A percentile compares a stretch with the other conserved stretches of the same genome.
phyloP scores from a whole-genome alignment of 2,888 invertebrate species.

The Dicyrtomina minuta region DNA sequence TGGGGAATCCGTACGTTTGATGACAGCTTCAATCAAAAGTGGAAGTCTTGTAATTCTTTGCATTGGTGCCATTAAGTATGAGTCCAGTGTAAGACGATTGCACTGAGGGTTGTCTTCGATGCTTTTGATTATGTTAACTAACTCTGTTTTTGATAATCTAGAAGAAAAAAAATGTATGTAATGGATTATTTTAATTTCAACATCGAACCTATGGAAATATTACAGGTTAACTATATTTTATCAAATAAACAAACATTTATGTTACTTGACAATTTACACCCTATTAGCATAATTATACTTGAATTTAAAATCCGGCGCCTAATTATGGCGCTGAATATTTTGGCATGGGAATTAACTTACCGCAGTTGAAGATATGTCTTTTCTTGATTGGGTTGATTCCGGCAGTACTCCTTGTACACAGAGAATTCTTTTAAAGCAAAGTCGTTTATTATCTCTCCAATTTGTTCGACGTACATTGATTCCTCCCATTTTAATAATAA shows the following conservation, averaged over 20 bases:
- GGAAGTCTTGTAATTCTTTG: conserved; percentile 86
- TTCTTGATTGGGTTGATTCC: conserved; percentile 13
- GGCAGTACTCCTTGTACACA: conserved; percentile 9
- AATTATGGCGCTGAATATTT: too few relatives aligned
- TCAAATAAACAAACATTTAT: too few relatives aligned
- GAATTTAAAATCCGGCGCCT: too few relatives aligned
- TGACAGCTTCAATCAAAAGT: conserved; percentile 62
- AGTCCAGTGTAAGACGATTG: conserved; percentile 82
- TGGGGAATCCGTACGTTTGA: conserved; percentile 56
- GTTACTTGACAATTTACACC: background rate
- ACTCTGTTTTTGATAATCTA: conserved; percentile 54
- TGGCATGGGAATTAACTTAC: background rate
- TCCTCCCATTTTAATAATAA: conserved; percentile 7
- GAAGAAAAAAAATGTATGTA: background rate
- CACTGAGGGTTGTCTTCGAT: conserved; percentile 74
- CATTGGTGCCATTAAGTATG: conserved; percentile 97
- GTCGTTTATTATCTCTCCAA: conserved; percentile 2
- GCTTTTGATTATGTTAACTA: conserved; percentile 63
- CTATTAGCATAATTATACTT: too few relatives aligned
- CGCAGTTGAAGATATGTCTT: conserved; percentile 1
- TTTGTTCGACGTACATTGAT: conserved; percentile 1
- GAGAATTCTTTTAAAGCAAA: conserved; percentile 6
- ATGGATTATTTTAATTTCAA: background rate
- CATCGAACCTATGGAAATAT: too few relatives aligned
- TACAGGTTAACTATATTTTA: too few relatives aligned